Base-by-base conservation (phyloP, 1,140 invertebrate species). In the Parasteatoda tepidariorum region DNA sequence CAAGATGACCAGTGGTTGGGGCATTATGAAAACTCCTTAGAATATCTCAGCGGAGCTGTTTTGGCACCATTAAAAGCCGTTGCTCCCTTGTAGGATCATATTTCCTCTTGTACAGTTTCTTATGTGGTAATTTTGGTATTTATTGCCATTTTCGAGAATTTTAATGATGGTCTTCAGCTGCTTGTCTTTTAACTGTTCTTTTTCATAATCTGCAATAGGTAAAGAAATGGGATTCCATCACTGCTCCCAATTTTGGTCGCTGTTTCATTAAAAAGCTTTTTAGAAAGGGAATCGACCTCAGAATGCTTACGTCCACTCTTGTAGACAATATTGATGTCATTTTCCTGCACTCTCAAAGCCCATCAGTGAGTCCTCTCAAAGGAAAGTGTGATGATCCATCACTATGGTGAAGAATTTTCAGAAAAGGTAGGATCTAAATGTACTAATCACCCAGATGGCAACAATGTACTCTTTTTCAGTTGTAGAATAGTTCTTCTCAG, bases 401-500 rank as follows among this genome's bases (percentile, higher is more conserved):
- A 54, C 59, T 2, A 64, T 26, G 7, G 33, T 48, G 9, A 48
- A 76, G 13, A 11, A 28, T 15, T 22, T 24, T 30, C 81, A 2
- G 7, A 66, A 79, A 1, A 66, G 26, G 15, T 67, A 67, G 3
- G 9, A 18, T 31, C 41, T n/a, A 22, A 67, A 66, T 13, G 54
- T 54, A 26, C n/a, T 28, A 22, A n/a, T 79, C 0, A n/a, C 41
- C 41, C 62, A 67, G 62, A 79, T 66, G 3, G 67, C 28, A 54
- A 28, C 48, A 13, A 84, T 22, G 41, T 48, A 81, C 26, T 67
- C 57, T 13, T 64, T 74, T 84, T 92, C 90, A 22, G 87, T 89
- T 5, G 89, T 89, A 7, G 87, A 87, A 30, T 64, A 67, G 0
- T 87, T 87, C 26, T 57, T 70, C 85, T 91, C 88, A 31, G 68